These are phyloP conservation scores for Mus spretus DNA, from an alignment of 2,797 vertebrate genomes.

Conservation along the genomic window DNA sequence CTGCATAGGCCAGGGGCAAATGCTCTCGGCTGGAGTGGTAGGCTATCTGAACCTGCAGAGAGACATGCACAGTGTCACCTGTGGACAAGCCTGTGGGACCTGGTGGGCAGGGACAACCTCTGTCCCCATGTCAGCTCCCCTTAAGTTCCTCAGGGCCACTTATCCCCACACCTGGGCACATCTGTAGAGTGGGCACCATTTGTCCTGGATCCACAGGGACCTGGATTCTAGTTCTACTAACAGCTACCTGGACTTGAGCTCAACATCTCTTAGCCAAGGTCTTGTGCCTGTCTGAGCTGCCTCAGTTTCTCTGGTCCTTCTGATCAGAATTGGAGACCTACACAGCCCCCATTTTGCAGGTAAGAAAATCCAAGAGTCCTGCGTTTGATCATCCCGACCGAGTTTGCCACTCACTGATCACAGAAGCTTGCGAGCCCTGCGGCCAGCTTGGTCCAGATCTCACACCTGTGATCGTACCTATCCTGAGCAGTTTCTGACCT, in stretches of 20 bases:
- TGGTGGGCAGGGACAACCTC: background rate
- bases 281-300: background rate
- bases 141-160: background rate
- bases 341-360: background rate
- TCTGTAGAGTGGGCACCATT: background rate
- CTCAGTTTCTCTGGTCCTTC: background rate
- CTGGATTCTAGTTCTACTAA: background rate
- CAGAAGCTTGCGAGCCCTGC: background rate
- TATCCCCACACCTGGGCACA: background rate
- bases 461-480: too few species aligned
- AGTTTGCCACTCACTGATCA: background rate
- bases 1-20: slow-evolving; percentile 63
- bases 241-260: background rate
- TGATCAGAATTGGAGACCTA: background rate
- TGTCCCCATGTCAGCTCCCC: background rate
- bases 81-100: background rate
- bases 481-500: background rate
- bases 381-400: background rate
- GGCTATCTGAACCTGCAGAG: slow-evolving; percentile 80
- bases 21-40: slow-evolving; percentile 66
- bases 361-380: background rate
- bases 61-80: background rate
- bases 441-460: background rate
- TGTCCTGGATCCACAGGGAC: background rate
- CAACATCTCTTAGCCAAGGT: background rate